phyloP scores from a whole-genome alignment of 2,113 vertebrate genomes.

The Chelonoidis abingdonii region DNA sequence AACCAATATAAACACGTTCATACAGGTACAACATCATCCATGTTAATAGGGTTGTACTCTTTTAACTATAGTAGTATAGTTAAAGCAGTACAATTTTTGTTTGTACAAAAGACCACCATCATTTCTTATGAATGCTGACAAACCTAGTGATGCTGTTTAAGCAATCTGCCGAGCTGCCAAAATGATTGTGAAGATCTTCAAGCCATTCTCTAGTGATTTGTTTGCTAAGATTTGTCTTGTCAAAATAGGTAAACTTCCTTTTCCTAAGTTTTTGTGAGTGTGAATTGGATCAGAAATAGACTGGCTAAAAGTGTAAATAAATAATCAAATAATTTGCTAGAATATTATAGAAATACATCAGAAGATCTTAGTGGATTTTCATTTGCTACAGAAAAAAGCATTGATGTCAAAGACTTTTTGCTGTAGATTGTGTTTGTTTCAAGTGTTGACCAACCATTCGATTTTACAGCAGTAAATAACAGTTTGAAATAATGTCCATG shows the following conservation, averaged over 20 bases:
- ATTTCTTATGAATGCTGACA: neutral
- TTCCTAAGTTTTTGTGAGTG: neutral
- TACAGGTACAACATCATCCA: neutral
- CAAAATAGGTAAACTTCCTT: neutral
- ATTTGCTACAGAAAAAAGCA: neutral
- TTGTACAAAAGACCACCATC: neutral
- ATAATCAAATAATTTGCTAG: neutral
- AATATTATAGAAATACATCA: neutral
- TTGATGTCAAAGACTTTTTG: neutral
- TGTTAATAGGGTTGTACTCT: neutral
- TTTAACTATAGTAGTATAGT: neutral
- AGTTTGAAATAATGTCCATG: neutral
- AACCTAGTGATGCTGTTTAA: neutral
- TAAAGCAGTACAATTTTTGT: neutral
- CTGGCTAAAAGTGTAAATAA: neutral
- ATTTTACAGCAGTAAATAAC: slow-evolving; percentile 15
- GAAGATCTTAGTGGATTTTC: neutral
- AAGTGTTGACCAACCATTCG: neutral
- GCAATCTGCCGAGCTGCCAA: neutral
- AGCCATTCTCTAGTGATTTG: neutral
- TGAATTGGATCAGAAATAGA: neutral
- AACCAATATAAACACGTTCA: neutral
- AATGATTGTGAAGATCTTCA: neutral
- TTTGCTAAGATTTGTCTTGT: neutral
- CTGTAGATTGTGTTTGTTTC: neutral